A percentile compares a stretch with the other conserved stretches of the same genome.
Conservation (phyloP, 2,113 vertebrate species). For the Collichthys lucidus region DNA sequence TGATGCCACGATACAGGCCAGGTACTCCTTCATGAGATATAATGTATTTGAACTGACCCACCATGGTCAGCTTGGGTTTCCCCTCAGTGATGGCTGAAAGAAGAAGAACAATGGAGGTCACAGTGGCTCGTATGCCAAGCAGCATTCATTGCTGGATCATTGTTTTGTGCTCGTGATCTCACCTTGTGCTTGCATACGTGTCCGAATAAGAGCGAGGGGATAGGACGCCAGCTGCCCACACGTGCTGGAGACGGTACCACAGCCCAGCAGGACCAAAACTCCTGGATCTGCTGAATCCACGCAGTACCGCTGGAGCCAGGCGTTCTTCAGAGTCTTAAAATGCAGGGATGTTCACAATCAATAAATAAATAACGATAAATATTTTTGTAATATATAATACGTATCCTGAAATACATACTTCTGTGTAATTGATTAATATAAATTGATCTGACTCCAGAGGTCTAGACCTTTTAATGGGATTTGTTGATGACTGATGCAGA, state of each 20-base stretch:
- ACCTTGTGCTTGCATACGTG: constrained; percentile 97
- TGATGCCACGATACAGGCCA: constrained; percentile 94
- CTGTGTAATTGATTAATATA: too few relatives aligned
- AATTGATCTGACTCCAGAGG: too few relatives aligned
- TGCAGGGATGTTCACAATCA: neutral
- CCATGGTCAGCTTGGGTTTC: constrained; percentile 88
- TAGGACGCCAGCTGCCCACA: constrained; percentile 95
- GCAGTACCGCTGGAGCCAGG: constrained; percentile 90
- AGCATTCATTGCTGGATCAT: neutral
- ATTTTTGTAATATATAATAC: too few relatives aligned
- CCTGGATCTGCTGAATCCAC: constrained; percentile 90
- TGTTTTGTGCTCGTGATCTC: constrained; percentile 27
- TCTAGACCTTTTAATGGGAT: too few relatives aligned
- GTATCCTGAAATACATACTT: too few relatives aligned
- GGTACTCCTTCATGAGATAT: constrained; percentile 89
- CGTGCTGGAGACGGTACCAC: constrained; percentile 92
- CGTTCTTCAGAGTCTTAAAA: constrained; percentile 89
- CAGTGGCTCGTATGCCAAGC: neutral
- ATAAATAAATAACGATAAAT: too few relatives aligned
- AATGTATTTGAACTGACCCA: constrained; percentile 90
- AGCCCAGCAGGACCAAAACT: constrained; percentile 89
- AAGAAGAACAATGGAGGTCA: constrained; percentile 32
- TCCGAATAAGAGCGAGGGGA: constrained; percentile 91
- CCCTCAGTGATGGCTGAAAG: constrained; percentile 85
- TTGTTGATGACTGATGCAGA: neutral